Base-by-base conservation (phyloP, 1,140 invertebrate species). In the Heliconius congener region DNA sequence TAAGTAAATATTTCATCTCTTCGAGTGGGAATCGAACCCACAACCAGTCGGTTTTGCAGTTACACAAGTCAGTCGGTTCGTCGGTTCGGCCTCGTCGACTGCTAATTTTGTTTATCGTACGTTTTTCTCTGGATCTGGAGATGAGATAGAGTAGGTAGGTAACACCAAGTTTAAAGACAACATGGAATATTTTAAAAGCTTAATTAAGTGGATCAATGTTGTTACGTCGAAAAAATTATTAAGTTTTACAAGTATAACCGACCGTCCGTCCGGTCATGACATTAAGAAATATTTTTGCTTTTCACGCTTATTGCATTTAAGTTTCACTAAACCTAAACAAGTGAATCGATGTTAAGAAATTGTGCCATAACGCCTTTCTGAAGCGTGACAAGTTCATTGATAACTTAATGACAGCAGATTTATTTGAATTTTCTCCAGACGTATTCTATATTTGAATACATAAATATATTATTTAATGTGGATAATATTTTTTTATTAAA, bases 371-470 rank as follows among this genome's bases (percentile, higher is more conserved):
- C 85, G 74, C 55, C 60, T 77, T 80, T 86, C 72, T 86, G 84
- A 87, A 87, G 87, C 88, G 84, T 88, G 87, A 84, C 89, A 88
- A 89, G 87, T 88, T 90, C 90, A 91, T 91, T 93, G 91, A 90
- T 91, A 90, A 90, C 3, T 27, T 66, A 66, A 66, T 30, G 27
- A 18, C 55, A 3, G 3, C 8, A 57, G 55, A 9, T 57, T 55
- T 57, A 57, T 57, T 57, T 57, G 8, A 57, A 11, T 23, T 23
- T 57, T n/a, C 3, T 57, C 3, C 9, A 57, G 1, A 23, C n/a
- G n/a, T 34, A 30, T 30, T 30, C 30, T 30, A 30, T 57, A 18
- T 30, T 34, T 37, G 13, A 46, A 46, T 37, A 37, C 0, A 37
- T 37, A 37, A 0, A 37, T 37, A 37, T 37, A 6, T 37, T 34